Base-by-base conservation (phyloP, 2,797 vertebrate genomes). In the Poecilia picta region DNA sequence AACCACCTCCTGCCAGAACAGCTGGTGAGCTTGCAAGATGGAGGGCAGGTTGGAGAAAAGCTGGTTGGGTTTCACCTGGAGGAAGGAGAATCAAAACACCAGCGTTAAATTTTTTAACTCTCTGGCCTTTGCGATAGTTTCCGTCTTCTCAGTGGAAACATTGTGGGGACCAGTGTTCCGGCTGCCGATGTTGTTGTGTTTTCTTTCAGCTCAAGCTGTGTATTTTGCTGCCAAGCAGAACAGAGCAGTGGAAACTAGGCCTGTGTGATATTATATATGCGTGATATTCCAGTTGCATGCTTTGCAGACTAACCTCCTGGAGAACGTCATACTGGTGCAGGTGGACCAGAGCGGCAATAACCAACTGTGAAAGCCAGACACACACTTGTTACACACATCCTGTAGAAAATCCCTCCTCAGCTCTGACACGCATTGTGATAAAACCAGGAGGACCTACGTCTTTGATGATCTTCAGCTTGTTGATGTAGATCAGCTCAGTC, bases 1-100 rank as follows among this genome's bases (percentile, higher is more conserved):
- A 62, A 97, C 87, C 75, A 96, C 95, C 72, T 97, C 96, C 74
- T 95, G 89, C 97, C 97, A 97, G 88, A 97, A 97, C 6, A 87
- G 88, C 81, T 81, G 92, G 82, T 97, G 97, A n/a, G 93, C 92
- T 1, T 51, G 79, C 76, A 97, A 92, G 86, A 97, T 93, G 78
- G 87, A 92, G 72, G 94, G 89, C 33, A 97, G 90, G 88, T 96
- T 96, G 79, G 93, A 96, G 89, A 97, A 97, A n/a, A 97, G 94
- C 59, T 82, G 89, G 81, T 94, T 88, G 1, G 92, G 92, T 15
- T 87, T 90, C 82, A 96, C 91, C 96, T 96, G 84, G 41, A 81
- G 8, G 72, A 72, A 80, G 51, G 59, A 16, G 75, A 74, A 81
- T n/a, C 23, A 73, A 72, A 76, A 74, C 36, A 0, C 76, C n/a